A percentile compares a stretch with the other conserved stretches of the same genome.
Conservation (phyloP, 2,797 vertebrate species). For the Eidolon dupreanum region DNA sequence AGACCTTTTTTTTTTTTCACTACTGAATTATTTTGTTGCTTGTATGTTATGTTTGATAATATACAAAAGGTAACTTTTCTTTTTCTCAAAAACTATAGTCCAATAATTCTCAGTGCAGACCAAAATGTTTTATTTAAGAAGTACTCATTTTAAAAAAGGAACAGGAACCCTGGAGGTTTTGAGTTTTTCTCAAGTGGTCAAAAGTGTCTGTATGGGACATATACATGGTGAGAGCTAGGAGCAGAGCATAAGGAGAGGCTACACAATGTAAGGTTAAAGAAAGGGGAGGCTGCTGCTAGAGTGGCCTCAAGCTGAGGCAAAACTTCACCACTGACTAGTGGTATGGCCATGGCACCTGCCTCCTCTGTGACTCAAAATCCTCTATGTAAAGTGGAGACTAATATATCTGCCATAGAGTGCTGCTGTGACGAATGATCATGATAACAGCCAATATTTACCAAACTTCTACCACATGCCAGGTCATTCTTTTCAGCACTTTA, state of each 20-base stretch:
- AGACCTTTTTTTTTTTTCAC: not conserved
- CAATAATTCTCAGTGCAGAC: not conserved
- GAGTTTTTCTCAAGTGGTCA: not conserved
- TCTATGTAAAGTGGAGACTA: not conserved
- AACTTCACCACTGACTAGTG: not conserved
- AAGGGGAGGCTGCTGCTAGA: not conserved
- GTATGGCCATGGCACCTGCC: not conserved
- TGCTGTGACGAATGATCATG: not conserved
- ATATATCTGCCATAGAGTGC: not conserved
- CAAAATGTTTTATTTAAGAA: not conserved
- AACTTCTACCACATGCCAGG: not conserved
- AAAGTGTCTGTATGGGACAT: not conserved
- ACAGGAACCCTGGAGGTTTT: not conserved
- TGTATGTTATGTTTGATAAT: not conserved
- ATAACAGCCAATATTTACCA: not conserved
- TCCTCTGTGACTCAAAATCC: not conserved
- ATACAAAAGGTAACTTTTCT: not conserved
- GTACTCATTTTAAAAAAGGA: conserved; percentile 29
- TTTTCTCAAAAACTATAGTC: conserved; percentile 16
- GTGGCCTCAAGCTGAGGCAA: not conserved
- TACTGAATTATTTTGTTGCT: not conserved
- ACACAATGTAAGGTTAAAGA: not conserved
- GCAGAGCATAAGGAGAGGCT: not conserved
- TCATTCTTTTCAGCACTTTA: not conserved
- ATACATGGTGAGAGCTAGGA: not conserved